phyloP scores from a whole-genome alignment of 2,888 invertebrate genomes.

The Orthosia incerta region DNA sequence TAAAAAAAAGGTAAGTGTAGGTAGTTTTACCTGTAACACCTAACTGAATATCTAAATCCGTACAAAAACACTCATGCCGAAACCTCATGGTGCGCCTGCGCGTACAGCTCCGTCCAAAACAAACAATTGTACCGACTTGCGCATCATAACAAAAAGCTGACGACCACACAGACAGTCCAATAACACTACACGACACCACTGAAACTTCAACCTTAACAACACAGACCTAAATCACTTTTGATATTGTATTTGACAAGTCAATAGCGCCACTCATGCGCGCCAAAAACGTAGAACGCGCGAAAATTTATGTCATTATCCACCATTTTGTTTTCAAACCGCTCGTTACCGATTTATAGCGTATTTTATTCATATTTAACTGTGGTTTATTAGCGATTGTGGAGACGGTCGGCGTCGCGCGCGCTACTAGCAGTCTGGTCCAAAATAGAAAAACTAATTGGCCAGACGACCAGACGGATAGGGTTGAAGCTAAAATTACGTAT shows the following conservation, averaged over 20 bases:
- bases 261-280: constrained; percentile 52
- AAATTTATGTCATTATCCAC: constrained; percentile 68
- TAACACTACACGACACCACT: constrained; percentile 61
- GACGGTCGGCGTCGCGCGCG: constrained; percentile 74
- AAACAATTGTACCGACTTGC: constrained; percentile 65
- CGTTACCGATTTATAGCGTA: constrained; percentile 72
- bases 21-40: constrained; percentile 38
- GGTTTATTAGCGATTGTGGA: constrained; percentile 66
- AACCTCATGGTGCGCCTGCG: constrained; percentile 51
- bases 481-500: constrained; percentile 82
- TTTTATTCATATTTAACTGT: constrained; percentile 75
- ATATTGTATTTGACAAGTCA: constrained; percentile 16
- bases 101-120: constrained; percentile 66
- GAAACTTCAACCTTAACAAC: constrained; percentile 61
- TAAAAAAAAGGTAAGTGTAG: background rate
- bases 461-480: constrained; percentile 84
- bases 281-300: constrained; percentile 56
- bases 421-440: constrained; percentile 78
- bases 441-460: constrained; percentile 87
- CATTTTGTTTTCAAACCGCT: constrained; percentile 67
- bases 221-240: constrained; percentile 63
- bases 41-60: constrained; percentile 47
- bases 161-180: constrained; percentile 61
- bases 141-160: constrained; percentile 72
- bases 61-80: constrained; percentile 45